These are phyloP conservation scores for Smittia sp. DNA, from an alignment of 2,888 invertebrate genomes.

Conservation along the genomic window DNA sequence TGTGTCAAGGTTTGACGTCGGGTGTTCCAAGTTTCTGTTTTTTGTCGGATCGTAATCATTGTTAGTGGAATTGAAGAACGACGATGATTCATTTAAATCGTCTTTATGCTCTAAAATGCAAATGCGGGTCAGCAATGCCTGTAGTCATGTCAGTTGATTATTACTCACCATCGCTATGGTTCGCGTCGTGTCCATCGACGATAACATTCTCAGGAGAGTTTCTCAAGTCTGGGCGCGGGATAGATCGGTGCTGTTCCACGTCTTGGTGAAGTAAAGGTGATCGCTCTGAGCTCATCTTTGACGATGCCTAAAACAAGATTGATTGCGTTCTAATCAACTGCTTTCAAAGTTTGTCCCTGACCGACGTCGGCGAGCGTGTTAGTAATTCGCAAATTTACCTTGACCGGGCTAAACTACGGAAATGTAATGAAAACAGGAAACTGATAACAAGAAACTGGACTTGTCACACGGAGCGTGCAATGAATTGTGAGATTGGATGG, in stretches of 20 bases:
- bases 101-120: slow-evolving; percentile 40
- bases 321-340: background rate
- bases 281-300: slow-evolving; percentile 65
- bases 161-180: slow-evolving; percentile 44
- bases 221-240: slow-evolving; percentile 50
- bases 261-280: slow-evolving; percentile 58
- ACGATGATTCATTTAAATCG: slow-evolving; percentile 26
- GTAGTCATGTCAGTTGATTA: slow-evolving; percentile 4
- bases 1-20: slow-evolving; percentile 77
- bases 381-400: too few relatives aligned
- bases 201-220: slow-evolving; percentile 53
- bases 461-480: background rate
- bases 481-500: too few relatives aligned
- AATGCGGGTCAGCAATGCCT: background rate
- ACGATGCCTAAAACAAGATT: slow-evolving; percentile 14
- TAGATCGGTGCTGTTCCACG: slow-evolving; percentile 45
- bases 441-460: background rate
- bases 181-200: slow-evolving; percentile 44
- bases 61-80: slow-evolving; percentile 43
- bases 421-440: background rate
- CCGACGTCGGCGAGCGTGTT: background rate
- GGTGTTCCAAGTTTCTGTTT: slow-evolving; percentile 70
- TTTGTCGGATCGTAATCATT: slow-evolving; percentile 60
- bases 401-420: background rate
- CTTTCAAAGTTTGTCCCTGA: background rate